Evolutionary conservation across 2,888 invertebrate species (phyloP).

Genomic region (Autographa pulchrina): DNA sequence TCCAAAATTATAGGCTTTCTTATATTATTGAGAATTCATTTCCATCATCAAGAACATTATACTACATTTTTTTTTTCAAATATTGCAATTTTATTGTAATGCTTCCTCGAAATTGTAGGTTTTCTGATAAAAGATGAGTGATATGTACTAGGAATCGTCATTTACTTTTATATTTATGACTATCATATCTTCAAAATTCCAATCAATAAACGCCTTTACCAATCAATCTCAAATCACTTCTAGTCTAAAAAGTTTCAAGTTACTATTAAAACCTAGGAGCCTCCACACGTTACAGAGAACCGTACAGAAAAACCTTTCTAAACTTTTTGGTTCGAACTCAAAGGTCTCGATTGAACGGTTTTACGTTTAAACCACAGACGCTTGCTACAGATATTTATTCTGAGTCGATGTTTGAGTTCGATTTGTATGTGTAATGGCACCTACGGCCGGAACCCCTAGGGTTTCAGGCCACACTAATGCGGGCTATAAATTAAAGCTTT

Average conservation of each 20-base stretch:
- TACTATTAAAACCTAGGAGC: neutral
- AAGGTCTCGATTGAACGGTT: constrained; percentile 3
- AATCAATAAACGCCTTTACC: too few relatives aligned
- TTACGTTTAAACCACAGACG: constrained; percentile 8
- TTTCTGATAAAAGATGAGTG: too few relatives aligned
- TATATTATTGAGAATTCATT: too few relatives aligned
- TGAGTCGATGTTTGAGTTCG: constrained; percentile 3
- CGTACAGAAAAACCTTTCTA: neutral
- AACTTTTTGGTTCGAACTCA: neutral
- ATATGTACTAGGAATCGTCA: too few relatives aligned
- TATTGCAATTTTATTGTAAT: too few relatives aligned
- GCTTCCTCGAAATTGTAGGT: too few relatives aligned
- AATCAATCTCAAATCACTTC: too few relatives aligned
- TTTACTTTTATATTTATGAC: too few relatives aligned
- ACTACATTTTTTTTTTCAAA: too few relatives aligned
- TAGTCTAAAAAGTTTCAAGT: neutral
- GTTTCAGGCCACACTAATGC: constrained; percentile 2
- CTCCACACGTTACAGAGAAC: neutral
- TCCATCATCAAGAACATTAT: too few relatives aligned
- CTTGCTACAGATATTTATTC: constrained; percentile 4
- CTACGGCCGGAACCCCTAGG: constrained; percentile 6
- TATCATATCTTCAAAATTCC: too few relatives aligned
- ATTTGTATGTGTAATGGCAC: constrained; percentile 9
- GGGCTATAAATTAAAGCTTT: constrained; percentile 1
- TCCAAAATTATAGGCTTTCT: too few relatives aligned